Evolutionary conservation across 1,140 invertebrate species (phyloP).

Genomic region (Bradysia coprophila): DNA sequence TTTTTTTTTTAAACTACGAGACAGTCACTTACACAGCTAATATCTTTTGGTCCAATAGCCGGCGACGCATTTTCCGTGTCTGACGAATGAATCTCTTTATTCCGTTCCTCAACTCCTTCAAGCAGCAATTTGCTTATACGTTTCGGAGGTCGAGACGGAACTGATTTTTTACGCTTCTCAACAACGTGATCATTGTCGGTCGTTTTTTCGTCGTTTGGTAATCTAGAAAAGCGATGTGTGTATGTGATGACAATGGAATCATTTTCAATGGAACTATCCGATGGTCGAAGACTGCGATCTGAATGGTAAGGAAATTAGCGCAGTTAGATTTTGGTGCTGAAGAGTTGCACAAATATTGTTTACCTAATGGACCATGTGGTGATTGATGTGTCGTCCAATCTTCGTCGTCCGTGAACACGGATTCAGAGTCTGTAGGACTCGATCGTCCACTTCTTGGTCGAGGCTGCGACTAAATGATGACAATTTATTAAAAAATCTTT

Average conservation of each 20-base stretch:
- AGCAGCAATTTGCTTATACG: constrained; percentile 28
- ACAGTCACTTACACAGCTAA: constrained; percentile 8
- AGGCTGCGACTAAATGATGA: constrained; percentile 8
- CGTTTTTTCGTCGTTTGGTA: constrained; percentile 23
- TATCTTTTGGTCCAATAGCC: constrained; percentile 17
- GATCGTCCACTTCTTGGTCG: constrained; percentile 22
- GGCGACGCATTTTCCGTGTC: constrained; percentile 24
- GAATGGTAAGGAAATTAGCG: neutral
- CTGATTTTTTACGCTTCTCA: neutral
- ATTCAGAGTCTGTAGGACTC: constrained; percentile 35
- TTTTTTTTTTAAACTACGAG: constrained; percentile 5
- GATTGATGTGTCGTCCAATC: constrained; percentile 23
- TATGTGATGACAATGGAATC: constrained; percentile 37
- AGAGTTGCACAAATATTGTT: too few relatives aligned
- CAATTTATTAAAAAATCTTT: neutral
- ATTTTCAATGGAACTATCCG: constrained; percentile 32
- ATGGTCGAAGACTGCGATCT: constrained; percentile 25
- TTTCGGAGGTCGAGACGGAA: constrained; percentile 53
- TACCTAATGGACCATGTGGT: neutral
- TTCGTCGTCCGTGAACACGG: constrained; percentile 37
- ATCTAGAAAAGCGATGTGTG: constrained; percentile 32
- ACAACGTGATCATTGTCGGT: neutral
- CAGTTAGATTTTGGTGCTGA: neutral
- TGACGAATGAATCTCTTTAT: constrained; percentile 16
- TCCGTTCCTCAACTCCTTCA: constrained; percentile 13